A percentile compares a stretch with the other conserved stretches of the same genome.
These are phyloP conservation scores for Tipula helvola DNA, from an alignment of 2,888 invertebrate genomes.

Conservation along the genomic window DNA sequence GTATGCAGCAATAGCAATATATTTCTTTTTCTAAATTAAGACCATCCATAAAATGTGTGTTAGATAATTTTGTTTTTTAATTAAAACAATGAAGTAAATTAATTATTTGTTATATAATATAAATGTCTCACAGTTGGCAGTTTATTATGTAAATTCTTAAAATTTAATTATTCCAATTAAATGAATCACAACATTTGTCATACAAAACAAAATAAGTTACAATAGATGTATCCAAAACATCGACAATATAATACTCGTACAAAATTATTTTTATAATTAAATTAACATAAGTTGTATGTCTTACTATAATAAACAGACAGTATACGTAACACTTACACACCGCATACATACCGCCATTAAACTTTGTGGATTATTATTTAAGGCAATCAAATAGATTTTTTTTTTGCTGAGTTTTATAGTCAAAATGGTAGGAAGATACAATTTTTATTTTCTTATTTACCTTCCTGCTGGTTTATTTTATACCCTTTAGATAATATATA, in stretches of 20 bases:
- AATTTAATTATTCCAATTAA: not conserved
- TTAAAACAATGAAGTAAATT: not conserved
- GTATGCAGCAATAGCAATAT: no score
- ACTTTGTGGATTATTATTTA: not conserved
- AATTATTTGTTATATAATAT: not conserved
- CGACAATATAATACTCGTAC: not conserved
- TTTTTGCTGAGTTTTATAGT: not conserved
- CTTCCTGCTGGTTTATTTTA: not conserved
- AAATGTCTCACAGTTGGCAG: not conserved
- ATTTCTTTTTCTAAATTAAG: no score
- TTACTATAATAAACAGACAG: not conserved
- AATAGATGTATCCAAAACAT: not conserved
- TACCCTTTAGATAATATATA: not conserved
- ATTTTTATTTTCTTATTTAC: not conserved
- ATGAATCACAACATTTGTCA: not conserved
- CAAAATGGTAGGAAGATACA: not conserved
- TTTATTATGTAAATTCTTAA: not conserved
- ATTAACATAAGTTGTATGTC: not conserved
- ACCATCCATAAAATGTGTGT: no score
- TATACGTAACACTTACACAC: not conserved
- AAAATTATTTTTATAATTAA: not conserved
- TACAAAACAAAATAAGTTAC: not conserved
- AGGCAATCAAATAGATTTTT: not conserved
- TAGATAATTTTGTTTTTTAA: not conserved
- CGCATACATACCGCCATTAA: not conserved